Evolutionary conservation across 2,888 invertebrate species (phyloP).

Genomic region (Charanyca ferruginea): DNA sequence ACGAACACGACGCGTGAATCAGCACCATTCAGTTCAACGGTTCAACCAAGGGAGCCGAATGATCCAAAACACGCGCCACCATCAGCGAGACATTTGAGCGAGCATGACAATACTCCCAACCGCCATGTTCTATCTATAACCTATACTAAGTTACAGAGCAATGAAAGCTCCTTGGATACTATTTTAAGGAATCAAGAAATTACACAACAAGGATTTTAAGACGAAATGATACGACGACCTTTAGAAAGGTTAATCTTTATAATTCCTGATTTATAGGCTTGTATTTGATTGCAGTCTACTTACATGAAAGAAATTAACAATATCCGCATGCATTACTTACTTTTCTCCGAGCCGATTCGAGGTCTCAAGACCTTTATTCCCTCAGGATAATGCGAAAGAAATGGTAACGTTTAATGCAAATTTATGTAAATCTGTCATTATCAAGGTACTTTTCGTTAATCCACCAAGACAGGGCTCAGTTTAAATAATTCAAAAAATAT

Average conservation of each 20-base stretch:
- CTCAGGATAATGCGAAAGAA: constrained; percentile 61
- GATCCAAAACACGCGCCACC: too few species aligned
- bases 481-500: constrained; percentile 79
- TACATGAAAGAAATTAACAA: not conserved
- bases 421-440: constrained; percentile 74
- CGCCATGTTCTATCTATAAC: not conserved
- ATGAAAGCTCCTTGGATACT: not conserved
- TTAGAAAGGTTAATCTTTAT: too few species aligned
- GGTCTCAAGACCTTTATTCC: constrained; percentile 42
- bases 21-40: too few species aligned
- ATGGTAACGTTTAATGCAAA: constrained; percentile 69
- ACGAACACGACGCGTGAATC: too few species aligned
- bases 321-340: not conserved
- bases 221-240: not conserved
- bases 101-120: too few species aligned
- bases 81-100: too few species aligned
- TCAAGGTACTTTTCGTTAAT: constrained; percentile 73
- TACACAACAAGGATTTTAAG: not conserved
- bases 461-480: constrained; percentile 71
- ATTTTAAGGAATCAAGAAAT: too few species aligned
- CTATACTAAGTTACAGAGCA: not conserved
- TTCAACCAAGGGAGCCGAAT: too few species aligned
- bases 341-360: not conserved
- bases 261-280: too few species aligned
- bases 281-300: too few species aligned